phyloP scores from a whole-genome alignment of 2,113 vertebrate genomes.

The Ochotona princeps region DNA sequence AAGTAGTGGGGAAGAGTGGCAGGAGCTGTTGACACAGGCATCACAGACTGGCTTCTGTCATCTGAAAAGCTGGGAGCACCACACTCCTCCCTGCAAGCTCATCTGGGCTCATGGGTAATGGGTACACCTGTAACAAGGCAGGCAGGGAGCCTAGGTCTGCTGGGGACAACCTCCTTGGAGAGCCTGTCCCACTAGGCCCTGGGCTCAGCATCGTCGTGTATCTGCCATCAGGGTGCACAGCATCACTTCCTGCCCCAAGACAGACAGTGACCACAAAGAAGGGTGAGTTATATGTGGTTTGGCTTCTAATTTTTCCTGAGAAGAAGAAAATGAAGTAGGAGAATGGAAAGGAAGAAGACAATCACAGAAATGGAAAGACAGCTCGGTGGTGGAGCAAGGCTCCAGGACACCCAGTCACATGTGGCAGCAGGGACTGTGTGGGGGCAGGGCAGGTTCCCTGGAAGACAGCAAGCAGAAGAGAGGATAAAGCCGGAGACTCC shows the following conservation, averaged over 20 bases:
- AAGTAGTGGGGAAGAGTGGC: fast-evolving
- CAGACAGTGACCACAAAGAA: background rate
- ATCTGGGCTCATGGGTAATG: fast-evolving
- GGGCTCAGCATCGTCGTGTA: background rate
- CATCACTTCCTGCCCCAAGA: background rate
- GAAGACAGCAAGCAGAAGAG: background rate
- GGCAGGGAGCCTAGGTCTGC: background rate
- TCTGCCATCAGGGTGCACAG: background rate
- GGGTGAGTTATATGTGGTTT: background rate
- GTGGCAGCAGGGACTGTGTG: background rate
- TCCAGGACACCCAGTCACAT: fast-evolving
- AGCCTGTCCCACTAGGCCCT: background rate
- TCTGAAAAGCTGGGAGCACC: no score
- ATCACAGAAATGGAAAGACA: background rate
- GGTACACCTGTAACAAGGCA: background rate
- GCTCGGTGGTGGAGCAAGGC: fast-evolving
- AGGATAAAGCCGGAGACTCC: fast-evolving
- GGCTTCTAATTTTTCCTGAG: background rate
- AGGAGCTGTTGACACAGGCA: background rate
- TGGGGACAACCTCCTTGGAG: background rate
- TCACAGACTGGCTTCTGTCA: no score
- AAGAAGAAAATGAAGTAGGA: background rate
- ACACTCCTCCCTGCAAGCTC: background rate
- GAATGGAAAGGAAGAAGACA: background rate
- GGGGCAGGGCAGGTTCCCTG: fast-evolving